Percentiles rank a stretch among this genome's conserved stretches.
Evolutionary conservation across 2,797 vertebrate genomes (phyloP).

Genomic region (Hylomyscus alleni): DNA sequence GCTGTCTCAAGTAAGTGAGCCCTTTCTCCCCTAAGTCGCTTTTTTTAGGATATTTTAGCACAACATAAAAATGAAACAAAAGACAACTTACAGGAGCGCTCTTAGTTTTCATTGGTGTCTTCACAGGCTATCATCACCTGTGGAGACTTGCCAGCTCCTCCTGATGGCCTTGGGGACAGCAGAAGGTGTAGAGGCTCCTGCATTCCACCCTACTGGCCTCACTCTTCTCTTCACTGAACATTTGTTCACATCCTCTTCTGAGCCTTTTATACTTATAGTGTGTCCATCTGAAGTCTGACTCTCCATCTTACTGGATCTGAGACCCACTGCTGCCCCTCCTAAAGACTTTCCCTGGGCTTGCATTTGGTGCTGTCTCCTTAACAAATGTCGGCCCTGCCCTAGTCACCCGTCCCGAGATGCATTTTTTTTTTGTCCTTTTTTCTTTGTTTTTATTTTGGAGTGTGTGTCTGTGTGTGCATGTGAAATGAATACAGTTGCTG

Average conservation of each 20-base stretch:
- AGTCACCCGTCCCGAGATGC: not conserved
- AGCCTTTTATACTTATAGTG: accelerated
- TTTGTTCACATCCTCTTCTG: not conserved
- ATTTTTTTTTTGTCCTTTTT: not conserved
- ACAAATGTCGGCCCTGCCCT: too few relatives aligned
- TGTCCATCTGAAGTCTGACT: accelerated
- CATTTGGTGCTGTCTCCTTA: accelerated
- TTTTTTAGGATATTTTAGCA: not conserved
- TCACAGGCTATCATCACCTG: not conserved
- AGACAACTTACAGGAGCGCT: not conserved
- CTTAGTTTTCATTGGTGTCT: not conserved
- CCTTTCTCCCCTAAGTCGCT: not conserved
- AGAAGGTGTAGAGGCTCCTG: not conserved
- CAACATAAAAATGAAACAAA: not conserved
- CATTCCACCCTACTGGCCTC: too few relatives aligned
- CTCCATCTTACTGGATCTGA: not conserved
- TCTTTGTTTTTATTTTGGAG: not conserved
- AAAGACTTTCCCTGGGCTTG: not conserved
- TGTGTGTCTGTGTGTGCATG: not conserved
- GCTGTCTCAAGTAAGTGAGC: not conserved
- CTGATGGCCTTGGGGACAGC: not conserved
- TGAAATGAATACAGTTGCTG: not conserved
- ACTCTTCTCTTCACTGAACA: not conserved
- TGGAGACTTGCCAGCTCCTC: not conserved
- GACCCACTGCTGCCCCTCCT: not conserved